phyloP scores from a whole-genome alignment of 2,113 vertebrate genomes.

The Herpetotheres cachinnans region DNA sequence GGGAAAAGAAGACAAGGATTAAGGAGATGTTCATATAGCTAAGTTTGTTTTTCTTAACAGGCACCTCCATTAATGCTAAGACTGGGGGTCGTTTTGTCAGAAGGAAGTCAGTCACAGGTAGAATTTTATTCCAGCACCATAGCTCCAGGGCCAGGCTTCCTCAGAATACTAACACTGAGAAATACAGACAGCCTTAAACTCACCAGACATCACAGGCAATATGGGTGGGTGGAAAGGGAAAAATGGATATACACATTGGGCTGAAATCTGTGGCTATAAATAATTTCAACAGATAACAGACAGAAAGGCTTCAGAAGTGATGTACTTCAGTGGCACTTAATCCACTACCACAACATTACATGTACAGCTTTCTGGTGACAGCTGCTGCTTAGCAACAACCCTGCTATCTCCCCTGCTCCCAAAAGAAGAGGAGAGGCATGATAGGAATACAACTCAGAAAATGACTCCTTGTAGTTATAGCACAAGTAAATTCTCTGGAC shows the following conservation, averaged over 20 bases:
- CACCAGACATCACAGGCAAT: not conserved
- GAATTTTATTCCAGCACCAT: not conserved
- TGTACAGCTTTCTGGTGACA: not conserved
- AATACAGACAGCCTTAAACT: not conserved
- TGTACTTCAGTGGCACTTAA: not conserved
- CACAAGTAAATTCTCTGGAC: not conserved
- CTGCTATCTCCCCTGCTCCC: not conserved
- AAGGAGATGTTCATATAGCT: not conserved
- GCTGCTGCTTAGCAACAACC: not conserved
- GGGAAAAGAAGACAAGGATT: not conserved
- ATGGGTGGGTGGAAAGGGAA: not conserved
- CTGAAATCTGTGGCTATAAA: not conserved
- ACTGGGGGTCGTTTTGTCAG: fast-evolving
- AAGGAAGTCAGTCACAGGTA: not conserved
- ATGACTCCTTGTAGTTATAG: not conserved
- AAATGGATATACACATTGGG: not conserved
- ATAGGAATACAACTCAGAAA: not conserved
- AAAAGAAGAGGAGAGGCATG: not conserved
- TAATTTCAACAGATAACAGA: not conserved
- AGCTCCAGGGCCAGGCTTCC: not conserved
- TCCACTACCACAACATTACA: not conserved
- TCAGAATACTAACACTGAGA: not conserved
- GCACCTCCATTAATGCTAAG: not conserved
- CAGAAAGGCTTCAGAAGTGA: not conserved
- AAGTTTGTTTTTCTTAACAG: not conserved